phyloP scores from a whole-genome alignment of 2,888 invertebrate genomes.

The Nomada fucata region DNA sequence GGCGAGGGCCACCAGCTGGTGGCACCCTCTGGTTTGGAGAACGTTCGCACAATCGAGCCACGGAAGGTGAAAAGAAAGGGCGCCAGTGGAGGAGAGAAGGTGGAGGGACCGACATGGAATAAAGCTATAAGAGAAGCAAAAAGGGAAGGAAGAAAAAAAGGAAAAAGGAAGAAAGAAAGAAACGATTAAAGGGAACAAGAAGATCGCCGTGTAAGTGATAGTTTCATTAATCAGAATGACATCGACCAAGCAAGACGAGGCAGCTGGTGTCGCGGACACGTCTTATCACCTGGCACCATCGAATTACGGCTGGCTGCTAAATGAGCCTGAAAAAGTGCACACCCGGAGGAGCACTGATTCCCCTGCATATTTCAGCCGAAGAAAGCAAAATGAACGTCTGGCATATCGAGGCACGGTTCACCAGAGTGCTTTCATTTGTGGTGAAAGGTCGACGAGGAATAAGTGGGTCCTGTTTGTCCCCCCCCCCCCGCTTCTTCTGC shows the following conservation, averaged over 20 bases:
- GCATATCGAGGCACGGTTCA: conserved; percentile 9
- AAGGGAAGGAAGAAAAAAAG: conserved; percentile 12
- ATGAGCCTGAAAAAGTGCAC: conserved; percentile 31
- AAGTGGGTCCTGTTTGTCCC: conserved; percentile 45
- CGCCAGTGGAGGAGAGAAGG: no score
- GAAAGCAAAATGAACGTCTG: conserved; percentile 53
- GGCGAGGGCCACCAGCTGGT: conserved; percentile 54
- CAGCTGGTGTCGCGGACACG: conserved; percentile 51
- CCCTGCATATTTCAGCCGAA: conserved; percentile 31
- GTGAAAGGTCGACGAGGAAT: conserved; percentile 60
- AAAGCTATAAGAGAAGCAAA: neutral
- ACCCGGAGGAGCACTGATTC: conserved; percentile 48
- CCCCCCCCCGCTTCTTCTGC: neutral
- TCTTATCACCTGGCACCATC: conserved; percentile 66
- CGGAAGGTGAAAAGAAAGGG: neutral
- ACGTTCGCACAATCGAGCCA: neutral
- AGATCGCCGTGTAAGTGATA: conserved; percentile 69
- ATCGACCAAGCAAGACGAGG: conserved; percentile 55
- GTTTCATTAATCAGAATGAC: conserved; percentile 74
- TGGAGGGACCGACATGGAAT: neutral
- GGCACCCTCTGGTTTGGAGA: conserved; percentile 39
- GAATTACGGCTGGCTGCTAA: conserved; percentile 43
- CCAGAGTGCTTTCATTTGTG: conserved; percentile 55
- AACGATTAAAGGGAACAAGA: conserved; percentile 8
- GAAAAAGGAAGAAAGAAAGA: conserved; percentile 1